Percentiles rank a stretch among this genome's conserved stretches.
Conservation (phyloP, 2,113 vertebrate species). For the Sterrhoptilus dennistouni region DNA sequence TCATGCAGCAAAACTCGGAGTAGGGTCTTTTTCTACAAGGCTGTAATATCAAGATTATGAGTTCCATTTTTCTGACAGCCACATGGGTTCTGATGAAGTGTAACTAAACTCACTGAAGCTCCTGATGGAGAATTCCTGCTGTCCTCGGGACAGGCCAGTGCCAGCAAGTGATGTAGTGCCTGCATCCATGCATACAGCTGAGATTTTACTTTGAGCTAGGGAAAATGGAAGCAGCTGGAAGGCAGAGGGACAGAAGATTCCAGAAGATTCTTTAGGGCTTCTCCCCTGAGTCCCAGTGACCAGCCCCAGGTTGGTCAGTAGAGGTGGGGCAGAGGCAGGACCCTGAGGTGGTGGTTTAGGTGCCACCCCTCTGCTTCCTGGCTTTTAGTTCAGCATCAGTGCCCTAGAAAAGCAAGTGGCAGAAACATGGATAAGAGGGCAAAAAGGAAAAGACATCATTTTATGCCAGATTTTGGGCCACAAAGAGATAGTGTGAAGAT, state of each 20-base stretch:
- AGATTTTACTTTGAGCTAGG: neutral
- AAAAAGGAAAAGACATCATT: neutral
- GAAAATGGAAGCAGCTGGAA: neutral
- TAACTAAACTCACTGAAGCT: neutral
- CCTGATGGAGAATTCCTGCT: neutral
- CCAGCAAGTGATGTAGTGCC: neutral
- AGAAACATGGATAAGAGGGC: neutral
- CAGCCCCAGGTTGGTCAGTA: neutral
- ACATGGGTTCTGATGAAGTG: neutral
- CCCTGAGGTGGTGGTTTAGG: accelerated
- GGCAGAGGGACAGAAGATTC: neutral
- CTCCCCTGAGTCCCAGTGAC: neutral
- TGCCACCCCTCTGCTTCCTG: neutral
- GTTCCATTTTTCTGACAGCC: neutral
- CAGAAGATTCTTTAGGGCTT: neutral
- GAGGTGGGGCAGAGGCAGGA: neutral
- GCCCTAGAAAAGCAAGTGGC: neutral
- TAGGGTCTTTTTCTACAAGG: neutral
- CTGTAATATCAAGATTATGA: neutral
- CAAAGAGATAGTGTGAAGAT: neutral
- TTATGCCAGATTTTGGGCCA: neutral
- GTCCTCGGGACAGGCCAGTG: neutral
- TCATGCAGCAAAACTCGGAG: accelerated
- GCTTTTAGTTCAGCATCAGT: neutral
- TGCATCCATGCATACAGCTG: neutral